Evolutionary conservation across 2,888 invertebrate genomes (phyloP).

Genomic region (Drosophila crucigera): DNA sequence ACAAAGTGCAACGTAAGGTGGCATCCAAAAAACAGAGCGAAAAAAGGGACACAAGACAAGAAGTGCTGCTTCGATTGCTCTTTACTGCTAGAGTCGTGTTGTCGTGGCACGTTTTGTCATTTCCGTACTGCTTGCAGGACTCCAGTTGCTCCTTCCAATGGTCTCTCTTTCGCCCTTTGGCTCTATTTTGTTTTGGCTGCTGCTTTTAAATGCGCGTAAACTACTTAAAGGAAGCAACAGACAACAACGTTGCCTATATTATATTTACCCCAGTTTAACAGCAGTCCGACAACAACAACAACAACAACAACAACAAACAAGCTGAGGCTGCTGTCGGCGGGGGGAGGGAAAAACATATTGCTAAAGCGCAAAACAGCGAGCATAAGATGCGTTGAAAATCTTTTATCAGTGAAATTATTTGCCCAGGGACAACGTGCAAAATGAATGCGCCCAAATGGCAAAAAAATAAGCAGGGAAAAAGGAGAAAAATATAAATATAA

Average conservation of each 20-base stretch:
- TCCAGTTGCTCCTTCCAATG: constrained; percentile 14
- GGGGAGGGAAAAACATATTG: constrained; percentile 67
- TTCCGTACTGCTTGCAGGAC: constrained; percentile 57
- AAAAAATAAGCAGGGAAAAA: constrained; percentile 25
- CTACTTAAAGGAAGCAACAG: constrained; percentile 71
- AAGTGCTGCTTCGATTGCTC: constrained; percentile 27
- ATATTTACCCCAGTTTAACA: constrained; percentile 31
- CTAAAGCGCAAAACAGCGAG: constrained; percentile 75
- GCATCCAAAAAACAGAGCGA: constrained; percentile 6
- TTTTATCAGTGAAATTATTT: constrained; percentile 81
- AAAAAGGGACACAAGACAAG: constrained; percentile 22
- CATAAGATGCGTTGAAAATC: constrained; percentile 80
- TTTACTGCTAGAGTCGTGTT: constrained; percentile 22
- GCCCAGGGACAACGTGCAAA: constrained; percentile 68
- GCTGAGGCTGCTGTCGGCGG: constrained; percentile 33
- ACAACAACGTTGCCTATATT: constrained; percentile 47
- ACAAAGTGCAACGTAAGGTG: constrained; percentile 57
- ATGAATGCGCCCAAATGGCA: constrained; percentile 47
- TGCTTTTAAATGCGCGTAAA: constrained; percentile 75
- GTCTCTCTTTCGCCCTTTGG: neutral
- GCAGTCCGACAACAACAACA: constrained; percentile 30
- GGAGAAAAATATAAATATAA: constrained; percentile 17
- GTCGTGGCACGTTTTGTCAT: constrained; percentile 68
- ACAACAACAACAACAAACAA: constrained; percentile 41
- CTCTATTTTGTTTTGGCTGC: constrained; percentile 16